Conservation (phyloP, 1,140 invertebrate genomes). For the Zeugodacus cucurbitae region DNA sequence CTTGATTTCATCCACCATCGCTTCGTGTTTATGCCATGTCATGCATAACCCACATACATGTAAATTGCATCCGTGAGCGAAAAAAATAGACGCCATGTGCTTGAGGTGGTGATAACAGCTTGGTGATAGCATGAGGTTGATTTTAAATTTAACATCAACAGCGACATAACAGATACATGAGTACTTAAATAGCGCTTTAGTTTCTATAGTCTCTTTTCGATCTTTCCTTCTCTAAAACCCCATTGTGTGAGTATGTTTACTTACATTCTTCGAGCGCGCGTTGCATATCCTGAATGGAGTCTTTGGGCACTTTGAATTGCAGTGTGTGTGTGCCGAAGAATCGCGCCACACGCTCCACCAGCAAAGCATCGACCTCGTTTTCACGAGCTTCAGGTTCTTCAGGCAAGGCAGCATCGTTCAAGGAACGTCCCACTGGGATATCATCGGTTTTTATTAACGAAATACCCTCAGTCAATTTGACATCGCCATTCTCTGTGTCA, state of each 20-base stretch:
- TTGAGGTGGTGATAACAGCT: neutral
- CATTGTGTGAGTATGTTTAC: conserved; percentile 44
- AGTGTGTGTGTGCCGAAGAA: conserved; percentile 83
- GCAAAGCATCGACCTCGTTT: conserved; percentile 78
- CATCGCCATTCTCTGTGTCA: conserved; percentile 70
- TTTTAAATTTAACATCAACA: neutral
- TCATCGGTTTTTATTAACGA: conserved; percentile 75
- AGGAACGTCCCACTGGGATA: conserved; percentile 68
- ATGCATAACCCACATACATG: conserved; percentile 42
- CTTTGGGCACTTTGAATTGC: conserved; percentile 79
- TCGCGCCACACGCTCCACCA: conserved; percentile 77
- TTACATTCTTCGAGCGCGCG: conserved; percentile 72
- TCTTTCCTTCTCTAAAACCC: neutral
- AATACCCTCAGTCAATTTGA: conserved; percentile 75
- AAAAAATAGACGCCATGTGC: conserved; percentile 50
- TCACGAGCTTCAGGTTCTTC: conserved; percentile 78
- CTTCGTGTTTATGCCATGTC: neutral
- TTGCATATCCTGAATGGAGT: conserved; percentile 75
- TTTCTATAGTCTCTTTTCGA: neutral
- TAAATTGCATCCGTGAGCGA: conserved; percentile 58
- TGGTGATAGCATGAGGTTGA: neutral
- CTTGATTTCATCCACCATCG: conserved; percentile 56
- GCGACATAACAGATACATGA: no score
- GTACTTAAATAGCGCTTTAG: neutral
- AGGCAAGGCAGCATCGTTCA: conserved; percentile 70